Evolutionary conservation across 2,113 vertebrate genomes (phyloP).

Genomic region (Atherinomorus stipes): DNA sequence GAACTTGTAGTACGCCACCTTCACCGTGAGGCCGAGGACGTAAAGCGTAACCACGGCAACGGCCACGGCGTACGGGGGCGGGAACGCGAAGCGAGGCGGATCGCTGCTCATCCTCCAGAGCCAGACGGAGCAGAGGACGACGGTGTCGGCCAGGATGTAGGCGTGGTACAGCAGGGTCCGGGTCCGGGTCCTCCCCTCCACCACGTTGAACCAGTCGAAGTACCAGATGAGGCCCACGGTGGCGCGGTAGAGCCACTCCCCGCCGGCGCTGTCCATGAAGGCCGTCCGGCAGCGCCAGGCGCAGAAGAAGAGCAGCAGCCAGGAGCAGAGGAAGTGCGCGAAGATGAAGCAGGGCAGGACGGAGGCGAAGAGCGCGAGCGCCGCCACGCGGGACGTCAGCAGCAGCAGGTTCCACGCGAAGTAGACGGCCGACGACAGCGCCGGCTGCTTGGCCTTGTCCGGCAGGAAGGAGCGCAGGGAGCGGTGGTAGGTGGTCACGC

Average conservation of each 20-base stretch:
- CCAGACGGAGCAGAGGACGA: slow-evolving; percentile 81
- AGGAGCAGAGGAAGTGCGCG: slow-evolving; percentile 83
- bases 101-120: slow-evolving; percentile 52
- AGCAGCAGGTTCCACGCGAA: slow-evolving; percentile 90
- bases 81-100: accelerated
- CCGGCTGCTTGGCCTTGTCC: slow-evolving; percentile 68
- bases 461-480: slow-evolving; percentile 86
- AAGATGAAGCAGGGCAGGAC: slow-evolving; percentile 77
- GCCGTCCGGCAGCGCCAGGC: slow-evolving; percentile 77
- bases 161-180: slow-evolving; percentile 82
- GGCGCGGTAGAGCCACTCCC: slow-evolving; percentile 85
- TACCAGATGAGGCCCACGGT: slow-evolving; percentile 87
- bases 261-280: slow-evolving; percentile 80
- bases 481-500: slow-evolving; percentile 84
- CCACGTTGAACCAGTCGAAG: slow-evolving; percentile 90
- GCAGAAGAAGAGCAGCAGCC: slow-evolving; percentile 83
- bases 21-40: slow-evolving; percentile 32
- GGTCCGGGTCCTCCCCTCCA: slow-evolving; percentile 66
- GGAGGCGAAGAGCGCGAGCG: slow-evolving; percentile 83
- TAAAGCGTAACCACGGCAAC: neutral
- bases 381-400: slow-evolving; percentile 82
- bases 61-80: accelerated
- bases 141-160: slow-evolving; percentile 83
- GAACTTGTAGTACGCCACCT: slow-evolving; percentile 62
- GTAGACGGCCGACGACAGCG: slow-evolving; percentile 71